phyloP scores from a whole-genome alignment of 37 sponge, comb jelly and placozoan species.

The Mnemiopsis leidyi region DNA sequence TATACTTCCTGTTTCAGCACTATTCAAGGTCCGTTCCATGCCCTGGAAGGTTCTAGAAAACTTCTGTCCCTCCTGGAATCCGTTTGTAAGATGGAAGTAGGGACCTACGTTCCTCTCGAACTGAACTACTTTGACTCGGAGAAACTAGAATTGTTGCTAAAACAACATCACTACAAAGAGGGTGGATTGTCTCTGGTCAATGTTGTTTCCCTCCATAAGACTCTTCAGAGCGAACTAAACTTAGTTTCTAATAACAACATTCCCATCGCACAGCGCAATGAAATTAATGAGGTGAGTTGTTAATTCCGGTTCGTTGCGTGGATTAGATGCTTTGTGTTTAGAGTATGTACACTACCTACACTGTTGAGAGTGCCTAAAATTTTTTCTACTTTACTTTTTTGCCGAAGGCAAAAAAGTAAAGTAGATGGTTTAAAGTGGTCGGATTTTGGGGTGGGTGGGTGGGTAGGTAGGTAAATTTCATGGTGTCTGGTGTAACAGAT shows the following conservation, averaged over 20 bases:
- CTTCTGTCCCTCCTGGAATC: constrained; percentile 48
- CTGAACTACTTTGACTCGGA: constrained; percentile 32
- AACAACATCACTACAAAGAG: constrained; percentile 55
- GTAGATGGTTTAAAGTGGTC: too few species aligned
- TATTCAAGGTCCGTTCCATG: constrained; percentile 47
- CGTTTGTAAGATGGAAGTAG: constrained; percentile 47
- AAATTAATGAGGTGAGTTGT: constrained; percentile 44
- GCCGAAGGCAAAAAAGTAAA: too few species aligned
- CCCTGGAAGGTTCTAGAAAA: constrained; percentile 18
- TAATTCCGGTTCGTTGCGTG: too few species aligned
- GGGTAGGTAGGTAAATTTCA: too few species aligned
- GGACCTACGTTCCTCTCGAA: constrained; percentile 35
- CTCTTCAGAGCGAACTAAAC: constrained; percentile 28
- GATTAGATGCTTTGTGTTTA: background rate
- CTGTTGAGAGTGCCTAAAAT: too few species aligned
- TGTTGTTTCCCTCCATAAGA: constrained; percentile 34
- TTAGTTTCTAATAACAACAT: constrained; percentile 21
- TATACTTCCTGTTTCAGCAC: too few species aligned
- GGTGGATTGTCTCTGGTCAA: constrained; percentile 3
- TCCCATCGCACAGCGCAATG: constrained; percentile 15
- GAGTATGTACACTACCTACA: background rate
- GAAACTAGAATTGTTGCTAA: constrained; percentile 34
- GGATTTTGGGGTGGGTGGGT: too few species aligned
- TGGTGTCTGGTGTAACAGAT: too few species aligned
- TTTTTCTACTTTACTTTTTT: too few species aligned